Evolutionary conservation across 2,888 invertebrate species (phyloP).

Genomic region (Troides helena): DNA sequence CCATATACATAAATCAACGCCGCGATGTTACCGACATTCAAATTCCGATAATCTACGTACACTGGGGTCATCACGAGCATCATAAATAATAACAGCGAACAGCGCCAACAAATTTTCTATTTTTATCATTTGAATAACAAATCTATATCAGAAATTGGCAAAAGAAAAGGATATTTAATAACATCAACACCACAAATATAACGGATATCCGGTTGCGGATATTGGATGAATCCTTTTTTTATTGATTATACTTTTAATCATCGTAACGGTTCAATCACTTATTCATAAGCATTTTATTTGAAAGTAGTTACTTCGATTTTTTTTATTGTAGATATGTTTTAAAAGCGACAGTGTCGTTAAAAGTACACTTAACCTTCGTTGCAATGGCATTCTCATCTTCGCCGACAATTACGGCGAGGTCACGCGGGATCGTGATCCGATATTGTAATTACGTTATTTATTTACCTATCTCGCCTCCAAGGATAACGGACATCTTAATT

Average conservation of each 20-base stretch:
- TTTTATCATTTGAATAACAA: background rate
- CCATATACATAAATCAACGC: constrained; percentile 70
- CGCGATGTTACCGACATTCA: constrained; percentile 61
- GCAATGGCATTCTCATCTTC: constrained; percentile 65
- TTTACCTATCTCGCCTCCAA: constrained; percentile 68
- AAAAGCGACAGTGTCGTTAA: constrained; percentile 18
- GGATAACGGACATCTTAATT: constrained; percentile 75
- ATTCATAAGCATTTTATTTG: background rate
- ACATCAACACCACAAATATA: constrained; percentile 38
- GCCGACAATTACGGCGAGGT: constrained; percentile 61
- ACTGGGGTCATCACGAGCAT: constrained; percentile 55
- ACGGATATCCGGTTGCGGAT: constrained; percentile 32
- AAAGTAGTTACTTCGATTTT: background rate
- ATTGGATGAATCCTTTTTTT: constrained; percentile 47
- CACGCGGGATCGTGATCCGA: constrained; percentile 70
- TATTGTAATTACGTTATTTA: constrained; percentile 76
- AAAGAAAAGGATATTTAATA: constrained; percentile 49
- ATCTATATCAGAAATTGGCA: background rate
- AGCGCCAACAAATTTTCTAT: constrained; percentile 2
- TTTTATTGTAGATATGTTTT: background rate
- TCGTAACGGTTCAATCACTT: background rate
- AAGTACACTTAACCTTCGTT: constrained; percentile 49
- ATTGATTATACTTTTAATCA: constrained; percentile 31
- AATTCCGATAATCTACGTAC: constrained; percentile 71
- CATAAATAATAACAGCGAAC: constrained; percentile 54